phyloP scores from a whole-genome alignment of 2,888 invertebrate species.

The Sceliomorpha sp. region DNA sequence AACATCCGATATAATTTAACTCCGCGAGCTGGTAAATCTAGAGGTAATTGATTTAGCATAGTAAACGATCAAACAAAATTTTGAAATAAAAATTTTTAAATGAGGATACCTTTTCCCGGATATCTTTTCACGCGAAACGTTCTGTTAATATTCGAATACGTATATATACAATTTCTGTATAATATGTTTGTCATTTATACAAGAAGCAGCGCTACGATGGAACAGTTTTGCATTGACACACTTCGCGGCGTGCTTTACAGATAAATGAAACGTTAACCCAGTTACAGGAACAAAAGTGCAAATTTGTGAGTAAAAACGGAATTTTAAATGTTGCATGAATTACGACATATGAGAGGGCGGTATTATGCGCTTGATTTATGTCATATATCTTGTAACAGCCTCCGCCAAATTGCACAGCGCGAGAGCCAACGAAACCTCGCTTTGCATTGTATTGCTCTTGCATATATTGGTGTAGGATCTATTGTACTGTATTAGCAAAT shows the following conservation, averaged over 20 bases:
- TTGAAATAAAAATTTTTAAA: no score
- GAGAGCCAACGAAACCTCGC: slow-evolving; percentile 35
- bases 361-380: slow-evolving; percentile 40
- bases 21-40: no score
- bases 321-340: slow-evolving; percentile 27
- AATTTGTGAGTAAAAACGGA: slow-evolving; percentile 18
- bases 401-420: slow-evolving; percentile 30
- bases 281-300: slow-evolving; percentile 14
- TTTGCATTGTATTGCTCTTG: slow-evolving; percentile 42
- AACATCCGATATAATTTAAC: no score
- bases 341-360: slow-evolving; percentile 19
- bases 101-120: no score
- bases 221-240: no score
- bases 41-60: no score
- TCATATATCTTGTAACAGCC: slow-evolving; percentile 46
- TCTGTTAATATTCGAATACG: no score
- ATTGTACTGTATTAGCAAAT: slow-evolving; percentile 44
- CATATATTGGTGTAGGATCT: slow-evolving; percentile 39
- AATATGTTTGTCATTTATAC: no score
- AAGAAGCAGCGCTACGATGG: no score
- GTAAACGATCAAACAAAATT: no score
- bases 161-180: no score
- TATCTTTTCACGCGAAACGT: no score
- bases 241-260: neutral
- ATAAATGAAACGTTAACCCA: neutral